Evolutionary conservation across 2,888 invertebrate species (phyloP).

Genomic region (Watsonalla binaria): DNA sequence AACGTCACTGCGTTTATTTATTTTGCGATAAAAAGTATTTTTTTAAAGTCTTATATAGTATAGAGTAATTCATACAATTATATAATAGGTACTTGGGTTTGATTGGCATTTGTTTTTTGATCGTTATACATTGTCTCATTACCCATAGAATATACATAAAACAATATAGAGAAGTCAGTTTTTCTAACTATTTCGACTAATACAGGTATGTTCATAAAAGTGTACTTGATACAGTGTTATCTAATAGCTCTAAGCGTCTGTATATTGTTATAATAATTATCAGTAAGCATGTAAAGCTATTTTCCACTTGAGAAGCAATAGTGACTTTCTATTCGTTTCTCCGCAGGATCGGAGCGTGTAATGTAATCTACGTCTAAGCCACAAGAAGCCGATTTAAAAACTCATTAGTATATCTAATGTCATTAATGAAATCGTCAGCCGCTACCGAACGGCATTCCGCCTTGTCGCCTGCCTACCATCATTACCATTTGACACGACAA

Average conservation of each 20-base stretch:
- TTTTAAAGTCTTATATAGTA: too few species aligned
- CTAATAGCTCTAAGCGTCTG: background rate
- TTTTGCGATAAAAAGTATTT: too few species aligned
- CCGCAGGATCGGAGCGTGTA: background rate
- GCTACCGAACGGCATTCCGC: slow-evolving; percentile 61
- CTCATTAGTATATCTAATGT: slow-evolving; percentile 64
- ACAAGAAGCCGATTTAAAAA: slow-evolving; percentile 39
- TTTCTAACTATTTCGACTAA: too few species aligned
- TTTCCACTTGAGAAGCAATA: background rate
- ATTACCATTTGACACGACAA: slow-evolving; percentile 46
- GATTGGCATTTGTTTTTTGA: too few species aligned
- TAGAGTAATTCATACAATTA: too few species aligned
- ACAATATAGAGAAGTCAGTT: too few species aligned
- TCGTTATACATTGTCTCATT: too few species aligned
- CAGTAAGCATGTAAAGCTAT: background rate
- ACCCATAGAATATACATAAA: too few species aligned
- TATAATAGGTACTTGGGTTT: too few species aligned
- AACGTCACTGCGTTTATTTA: too few species aligned
- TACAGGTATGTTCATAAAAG: background rate
- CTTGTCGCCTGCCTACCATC: slow-evolving; percentile 41
- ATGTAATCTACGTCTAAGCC: slow-evolving; percentile 3
- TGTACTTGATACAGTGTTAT: background rate
- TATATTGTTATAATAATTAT: background rate
- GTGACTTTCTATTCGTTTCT: background rate
- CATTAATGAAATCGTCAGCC: slow-evolving; percentile 62